Evolutionary conservation across 2,888 invertebrate species (phyloP), one percentile per base, ranked within the genome.

Genomic region (Venusia cambrica): DNA sequence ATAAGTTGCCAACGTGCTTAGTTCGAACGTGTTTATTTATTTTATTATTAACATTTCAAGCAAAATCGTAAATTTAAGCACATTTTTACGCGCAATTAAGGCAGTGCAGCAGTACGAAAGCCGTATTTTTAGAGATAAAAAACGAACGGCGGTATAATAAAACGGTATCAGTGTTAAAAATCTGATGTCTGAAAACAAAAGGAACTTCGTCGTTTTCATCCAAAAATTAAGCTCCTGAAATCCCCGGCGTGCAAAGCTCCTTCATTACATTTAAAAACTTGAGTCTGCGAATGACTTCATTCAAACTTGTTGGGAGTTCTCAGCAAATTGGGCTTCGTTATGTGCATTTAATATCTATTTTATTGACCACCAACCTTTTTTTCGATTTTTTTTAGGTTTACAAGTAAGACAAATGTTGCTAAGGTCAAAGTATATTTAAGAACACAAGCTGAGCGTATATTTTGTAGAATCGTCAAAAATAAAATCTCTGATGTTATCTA

Each of bases 201-300:
- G 21, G 21, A 37, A 26, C 26, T 26, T 30, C 7, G 10, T 11
- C 21, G 20, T 25, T 37, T 34, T 26, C 17, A 30, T 37, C 38
- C 15, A 29, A 22, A 25, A 5, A 15, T 26, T 10, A 20, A 35
- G 11, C 12, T 15, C 2, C 17, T 29, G 25, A 9, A 26, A 25
- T 37, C 25, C 24, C 17, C 27, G 13, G 49, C 38, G 17, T 33
- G 33, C 37, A 21, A 38, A 38, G 36, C 26, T 31, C 21, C 32
- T 38, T 34, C 27, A 39, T 39, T 39, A 30, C 34, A 25, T 41
- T 38, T 41, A 38, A 41, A 38, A 41, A 41, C 40, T 45, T 45
- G 35, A 33, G 24, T 36, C 27, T 27, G 27, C 47, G 44, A 48
- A 51, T 45, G 45, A 45, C 47, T 48, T 47, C 42, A 59, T 52